Base-by-base conservation (phyloP, 1,140 invertebrate species). In the Macrostomum lignano region DNA sequence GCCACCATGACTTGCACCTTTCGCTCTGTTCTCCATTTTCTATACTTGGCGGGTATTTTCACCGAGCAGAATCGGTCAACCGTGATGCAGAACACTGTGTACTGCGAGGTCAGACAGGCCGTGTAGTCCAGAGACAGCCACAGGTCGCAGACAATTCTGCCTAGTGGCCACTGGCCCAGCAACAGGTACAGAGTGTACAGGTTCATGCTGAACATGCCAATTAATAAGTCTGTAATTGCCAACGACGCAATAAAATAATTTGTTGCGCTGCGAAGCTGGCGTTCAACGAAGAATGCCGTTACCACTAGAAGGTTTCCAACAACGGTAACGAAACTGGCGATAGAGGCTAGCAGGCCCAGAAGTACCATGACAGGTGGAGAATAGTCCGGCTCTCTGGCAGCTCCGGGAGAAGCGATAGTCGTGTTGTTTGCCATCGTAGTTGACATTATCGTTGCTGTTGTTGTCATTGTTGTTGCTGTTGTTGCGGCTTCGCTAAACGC, bases 111-210 rank as follows among this genome's bases (percentile, higher is more conserved):
- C 14, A 98, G 63, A 50, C 91, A 98, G 1, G 94, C 86, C 3
- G 86, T 94, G 58, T 94, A 96, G 60, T 98, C 91, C 13, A 94
- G 75, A 0, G 86, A 88, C 1, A 98, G 65, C 91, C 91, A 98
- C 21, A 98, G 63, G 58, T 98, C 88, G 55, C 91, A 98, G 0
- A 94, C 63, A 35, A 94, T 67, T 7, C 78, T 73, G 11, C 88
- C 86, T 30, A 98, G 65, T 47, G 88, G 74, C 91, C 91, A 98
- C 14, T 81, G 77, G 65, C 74, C 76, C 9, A 56, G 42, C 33
- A 98, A 60, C 25, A 94, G 72, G 60, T 96, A 96, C 26, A 86
- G 71, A 4, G 78, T 84, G 55, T 79, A 88, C 55, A 88, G 84
- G 13, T 81, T 81, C 73, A 93, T 79, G 2, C 60, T 66, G 39